Evolutionary conservation across 2,888 invertebrate genomes (phyloP).

Genomic region (Mycalesis mineus): DNA sequence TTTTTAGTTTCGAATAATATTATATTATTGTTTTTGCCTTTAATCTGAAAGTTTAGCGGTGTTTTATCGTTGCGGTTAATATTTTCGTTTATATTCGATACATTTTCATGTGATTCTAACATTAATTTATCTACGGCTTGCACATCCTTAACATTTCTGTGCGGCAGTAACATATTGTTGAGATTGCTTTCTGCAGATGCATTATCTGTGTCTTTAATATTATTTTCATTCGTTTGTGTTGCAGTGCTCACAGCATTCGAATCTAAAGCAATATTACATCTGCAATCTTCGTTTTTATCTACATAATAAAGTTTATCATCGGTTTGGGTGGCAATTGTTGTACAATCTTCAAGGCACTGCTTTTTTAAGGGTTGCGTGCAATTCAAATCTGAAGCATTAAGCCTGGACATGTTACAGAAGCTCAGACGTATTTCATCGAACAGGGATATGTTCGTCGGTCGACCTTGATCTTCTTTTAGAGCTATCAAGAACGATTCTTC

Average conservation of each 20-base stretch:
- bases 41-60: neutral
- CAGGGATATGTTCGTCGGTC: slow-evolving; percentile 60
- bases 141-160: neutral
- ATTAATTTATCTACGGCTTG: neutral
- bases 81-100: neutral
- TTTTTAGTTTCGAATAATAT: neutral
- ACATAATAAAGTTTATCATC: slow-evolving; percentile 26
- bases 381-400: slow-evolving; percentile 38
- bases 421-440: slow-evolving; percentile 68
- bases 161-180: neutral
- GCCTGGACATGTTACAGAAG: slow-evolving; percentile 51
- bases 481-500: slow-evolving; percentile 62
- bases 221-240: slow-evolving; percentile 21
- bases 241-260: slow-evolving; percentile 5
- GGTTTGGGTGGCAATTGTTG: slow-evolving; percentile 43
- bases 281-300: neutral
- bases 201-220: neutral
- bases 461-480: slow-evolving; percentile 58
- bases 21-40: neutral
- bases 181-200: neutral
- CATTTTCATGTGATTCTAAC: neutral
- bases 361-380: slow-evolving; percentile 34
- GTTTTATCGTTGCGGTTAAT: neutral
- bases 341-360: slow-evolving; percentile 31
- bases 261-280: slow-evolving; percentile 6